Percentiles rank a stretch among this genome's conserved stretches.
phyloP scores from a whole-genome alignment of 1,140 invertebrate species.

The Hydropsyche tenuis region DNA sequence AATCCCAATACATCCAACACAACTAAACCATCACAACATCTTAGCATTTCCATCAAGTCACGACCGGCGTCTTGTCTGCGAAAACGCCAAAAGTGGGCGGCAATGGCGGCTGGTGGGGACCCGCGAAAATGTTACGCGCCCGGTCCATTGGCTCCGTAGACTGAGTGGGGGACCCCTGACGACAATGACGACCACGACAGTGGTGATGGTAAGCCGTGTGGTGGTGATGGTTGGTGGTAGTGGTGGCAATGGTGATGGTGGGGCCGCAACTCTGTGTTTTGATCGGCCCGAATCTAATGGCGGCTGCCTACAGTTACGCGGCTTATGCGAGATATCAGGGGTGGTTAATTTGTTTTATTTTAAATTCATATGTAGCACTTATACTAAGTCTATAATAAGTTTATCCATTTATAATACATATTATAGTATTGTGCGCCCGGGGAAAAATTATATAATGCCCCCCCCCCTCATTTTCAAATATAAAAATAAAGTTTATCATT shows the following conservation, averaged over 20 bases:
- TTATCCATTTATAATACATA: too few relatives aligned
- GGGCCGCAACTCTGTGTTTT: slow-evolving; percentile 41
- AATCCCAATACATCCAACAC: too few relatives aligned
- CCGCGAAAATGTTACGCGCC: slow-evolving; percentile 5
- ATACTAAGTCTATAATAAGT: too few relatives aligned
- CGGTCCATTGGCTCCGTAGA: background rate
- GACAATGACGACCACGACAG: too few relatives aligned
- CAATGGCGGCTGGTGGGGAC: background rate
- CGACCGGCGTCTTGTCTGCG: slow-evolving; percentile 18
- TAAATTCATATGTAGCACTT: too few relatives aligned
- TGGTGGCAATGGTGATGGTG: background rate
- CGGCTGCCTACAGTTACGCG: slow-evolving; percentile 31
- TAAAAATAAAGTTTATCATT: too few relatives aligned
- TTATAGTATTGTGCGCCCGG: too few relatives aligned
- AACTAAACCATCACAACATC: too few relatives aligned
- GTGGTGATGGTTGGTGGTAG: background rate
- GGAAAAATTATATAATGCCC: too few relatives aligned
- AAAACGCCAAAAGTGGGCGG: slow-evolving; percentile 37
- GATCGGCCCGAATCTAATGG: slow-evolving; percentile 41
- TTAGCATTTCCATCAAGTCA: background rate
- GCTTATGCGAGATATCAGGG: background rate
- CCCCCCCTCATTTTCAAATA: too few relatives aligned
- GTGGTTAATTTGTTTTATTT: too few relatives aligned
- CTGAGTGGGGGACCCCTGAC: background rate
- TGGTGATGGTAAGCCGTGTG: background rate